These are phyloP conservation scores for Rhinichthys osculus DNA, from an alignment of 2,797 vertebrate genomes.

Conservation along the genomic window DNA sequence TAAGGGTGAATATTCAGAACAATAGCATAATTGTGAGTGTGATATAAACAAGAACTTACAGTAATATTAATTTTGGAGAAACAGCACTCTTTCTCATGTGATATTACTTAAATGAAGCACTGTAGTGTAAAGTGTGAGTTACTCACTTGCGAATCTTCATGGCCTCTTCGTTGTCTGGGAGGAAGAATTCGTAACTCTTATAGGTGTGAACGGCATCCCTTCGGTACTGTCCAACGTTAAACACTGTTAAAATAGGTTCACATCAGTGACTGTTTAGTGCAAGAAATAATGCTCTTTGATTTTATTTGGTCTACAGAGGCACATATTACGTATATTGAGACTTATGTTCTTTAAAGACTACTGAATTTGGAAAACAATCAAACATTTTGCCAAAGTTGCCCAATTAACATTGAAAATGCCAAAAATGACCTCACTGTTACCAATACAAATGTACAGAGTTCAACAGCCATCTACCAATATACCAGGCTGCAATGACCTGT, in stretches of 20 bases:
- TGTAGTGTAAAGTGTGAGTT: not conserved
- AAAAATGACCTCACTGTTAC: not conserved
- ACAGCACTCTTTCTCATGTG: not conserved
- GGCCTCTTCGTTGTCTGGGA: slow-evolving; percentile 87
- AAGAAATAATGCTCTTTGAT: not conserved
- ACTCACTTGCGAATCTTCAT: slow-evolving; percentile 88
- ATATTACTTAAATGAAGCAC: not conserved
- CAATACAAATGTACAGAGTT: not conserved
- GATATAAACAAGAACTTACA: not conserved
- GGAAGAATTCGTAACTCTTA: slow-evolving; percentile 90
- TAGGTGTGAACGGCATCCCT: slow-evolving; percentile 86
- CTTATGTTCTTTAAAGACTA: not conserved
- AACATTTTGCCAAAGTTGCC: not conserved
- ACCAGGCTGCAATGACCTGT: not conserved
- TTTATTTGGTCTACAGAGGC: not conserved
- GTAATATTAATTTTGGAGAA: not conserved
- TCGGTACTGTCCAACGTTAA: slow-evolving; percentile 92
- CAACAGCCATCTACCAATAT: not conserved
- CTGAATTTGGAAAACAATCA: not conserved
- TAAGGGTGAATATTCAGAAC: not conserved
- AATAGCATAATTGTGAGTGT: not conserved
- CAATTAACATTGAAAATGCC: not conserved
- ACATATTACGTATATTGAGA: not conserved
- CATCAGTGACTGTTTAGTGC: not conserved
- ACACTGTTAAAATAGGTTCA: slow-evolving; percentile 75